Percentiles rank a stretch among this genome's conserved stretches.
These are phyloP conservation scores for Dilophus febrilis DNA, from an alignment of 2,888 invertebrate species.

Conservation along the genomic window DNA sequence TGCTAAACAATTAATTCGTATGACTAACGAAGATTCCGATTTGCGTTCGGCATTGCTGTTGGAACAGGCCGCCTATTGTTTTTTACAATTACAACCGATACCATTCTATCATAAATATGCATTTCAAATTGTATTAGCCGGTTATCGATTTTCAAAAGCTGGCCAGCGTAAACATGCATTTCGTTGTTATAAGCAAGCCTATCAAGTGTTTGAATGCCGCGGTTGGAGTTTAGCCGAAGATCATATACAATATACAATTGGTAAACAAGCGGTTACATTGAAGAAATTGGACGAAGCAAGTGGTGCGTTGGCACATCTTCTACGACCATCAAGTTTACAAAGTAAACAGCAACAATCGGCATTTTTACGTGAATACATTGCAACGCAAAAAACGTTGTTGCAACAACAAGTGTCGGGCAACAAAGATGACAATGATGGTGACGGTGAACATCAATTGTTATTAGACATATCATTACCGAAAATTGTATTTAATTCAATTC, in stretches of 20 bases:
- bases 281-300: constrained; percentile 52
- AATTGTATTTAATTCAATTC: constrained; percentile 47
- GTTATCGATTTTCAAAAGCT: constrained; percentile 86
- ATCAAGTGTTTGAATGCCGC: constrained; percentile 51
- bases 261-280: constrained; percentile 71
- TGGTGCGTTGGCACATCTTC: constrained; percentile 59
- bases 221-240: constrained; percentile 89
- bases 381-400: constrained; percentile 52
- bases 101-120: constrained; percentile 82
- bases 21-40: constrained; percentile 97
- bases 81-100: constrained; percentile 42
- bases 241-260: constrained; percentile 89
- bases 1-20: constrained; percentile 84
- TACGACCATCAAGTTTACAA: constrained; percentile 53
- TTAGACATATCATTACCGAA: constrained; percentile 60
- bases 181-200: constrained; percentile 80
- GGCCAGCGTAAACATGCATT: constrained; percentile 84
- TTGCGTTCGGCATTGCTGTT: constrained; percentile 80
- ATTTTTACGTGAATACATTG: constrained; percentile 75
- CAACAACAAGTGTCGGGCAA: constrained; percentile 21
- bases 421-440: neutral
- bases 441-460: too few species aligned
- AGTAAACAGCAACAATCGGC: constrained; percentile 55
- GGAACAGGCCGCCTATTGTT: constrained; percentile 91
- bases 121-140: constrained; percentile 91